Evolutionary conservation across 2,888 invertebrate species (phyloP), one percentile per base, ranked within the genome.

Genomic region (Biston stratarius): DNA sequence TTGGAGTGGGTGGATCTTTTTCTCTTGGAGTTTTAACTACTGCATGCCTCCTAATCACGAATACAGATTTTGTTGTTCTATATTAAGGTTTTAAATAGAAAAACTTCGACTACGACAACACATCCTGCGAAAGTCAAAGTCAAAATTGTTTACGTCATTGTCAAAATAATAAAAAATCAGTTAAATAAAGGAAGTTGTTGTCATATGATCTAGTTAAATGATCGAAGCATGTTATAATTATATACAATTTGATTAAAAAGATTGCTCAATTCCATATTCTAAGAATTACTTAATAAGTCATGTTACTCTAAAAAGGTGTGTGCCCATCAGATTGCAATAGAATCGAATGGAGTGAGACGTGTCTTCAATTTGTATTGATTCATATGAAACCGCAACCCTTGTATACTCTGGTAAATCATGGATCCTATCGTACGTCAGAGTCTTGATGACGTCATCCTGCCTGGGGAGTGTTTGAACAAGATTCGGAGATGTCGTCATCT

Each of bases 1-100:
- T 74, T 47, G 85, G 85, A 57, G 85, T 83, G 11, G 81, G 80
- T 33, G 61, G 42, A 42, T 69, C 71, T 70, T 73, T 84, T 63
- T 74, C 62, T 52, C 65, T 72, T 51, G 75, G 75, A 14, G 76
- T 67, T 68, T 80, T 85, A 40, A 75, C 67, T 69, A 80, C 14
- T 45, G 14, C 68, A 78, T 76, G 61, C 80, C 70, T 79, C 72
- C 77, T 78, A 44, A 81, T 75, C 64, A 75, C 75, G 66, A 78
- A 85, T 67, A 81, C 48, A 53, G 82, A 76, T 60, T 24, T 24
- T 24, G 24, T 2, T 24, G 12, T 12, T 49, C 33, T 33, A 33
- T 47, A 24, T 5, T 47, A 10, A 9, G 47, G 12, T 6, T 0
- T 12, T 33, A 33, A 24, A 6, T 24, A 11, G 33, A n/a, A 45